Percentiles rank a stretch among this genome's conserved stretches.
phyloP scores from a whole-genome alignment of 2,888 invertebrate genomes.

The Syritta pipiens region DNA sequence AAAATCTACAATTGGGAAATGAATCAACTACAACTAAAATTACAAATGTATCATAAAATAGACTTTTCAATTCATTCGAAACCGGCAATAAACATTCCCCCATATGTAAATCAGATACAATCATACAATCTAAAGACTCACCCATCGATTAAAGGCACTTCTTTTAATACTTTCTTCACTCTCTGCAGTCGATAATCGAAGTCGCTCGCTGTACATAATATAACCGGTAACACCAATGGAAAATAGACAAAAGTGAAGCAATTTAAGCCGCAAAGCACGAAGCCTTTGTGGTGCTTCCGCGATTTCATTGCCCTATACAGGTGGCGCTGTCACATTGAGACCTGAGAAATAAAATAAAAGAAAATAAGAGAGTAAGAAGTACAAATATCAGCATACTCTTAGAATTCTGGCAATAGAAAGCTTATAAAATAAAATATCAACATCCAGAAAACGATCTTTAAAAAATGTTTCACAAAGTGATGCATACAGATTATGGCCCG shows the following conservation, averaged over 20 bases:
- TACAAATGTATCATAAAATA: too few relatives aligned
- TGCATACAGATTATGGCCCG: too few relatives aligned
- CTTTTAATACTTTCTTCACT: slow-evolving; percentile 81
- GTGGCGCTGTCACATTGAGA: slow-evolving; percentile 77
- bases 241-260: slow-evolving; percentile 78
- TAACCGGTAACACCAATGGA: slow-evolving; percentile 77
- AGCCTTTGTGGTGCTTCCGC: slow-evolving; percentile 78
- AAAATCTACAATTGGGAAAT: not conserved
- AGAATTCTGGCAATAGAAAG: too few relatives aligned
- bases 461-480: too few relatives aligned
- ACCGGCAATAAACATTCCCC: too few relatives aligned
- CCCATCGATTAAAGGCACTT: slow-evolving; percentile 84
- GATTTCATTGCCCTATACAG: slow-evolving; percentile 79
- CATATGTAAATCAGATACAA: too few relatives aligned
- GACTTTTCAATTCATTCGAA: too few relatives aligned
- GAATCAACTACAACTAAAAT: not conserved
- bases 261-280: slow-evolving; percentile 79
- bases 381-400: slow-evolving; percentile 36
- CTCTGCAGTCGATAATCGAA: slow-evolving; percentile 82
- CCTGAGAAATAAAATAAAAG: slow-evolving; percentile 68
- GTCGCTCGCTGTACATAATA: slow-evolving; percentile 79
- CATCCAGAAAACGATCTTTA: too few relatives aligned
- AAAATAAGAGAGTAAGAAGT: slow-evolving; percentile 27
- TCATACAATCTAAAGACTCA: too few relatives aligned
- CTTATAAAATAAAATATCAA: too few relatives aligned